Evolutionary conservation across 2,888 invertebrate species (phyloP), one percentile per base, ranked within the genome.

Genomic region (Linyphia triangularis): DNA sequence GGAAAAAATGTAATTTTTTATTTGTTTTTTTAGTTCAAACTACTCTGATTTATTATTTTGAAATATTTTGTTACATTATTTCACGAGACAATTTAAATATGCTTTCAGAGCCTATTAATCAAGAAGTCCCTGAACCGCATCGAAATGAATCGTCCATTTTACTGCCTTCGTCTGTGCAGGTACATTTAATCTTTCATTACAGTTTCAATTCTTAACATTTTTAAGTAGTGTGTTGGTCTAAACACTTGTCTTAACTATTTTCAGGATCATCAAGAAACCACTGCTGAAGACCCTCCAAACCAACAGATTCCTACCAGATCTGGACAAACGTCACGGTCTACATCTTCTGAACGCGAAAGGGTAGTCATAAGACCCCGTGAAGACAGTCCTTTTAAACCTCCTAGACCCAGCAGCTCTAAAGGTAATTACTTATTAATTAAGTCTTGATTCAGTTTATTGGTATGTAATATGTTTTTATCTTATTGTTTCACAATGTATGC

Each of bases 101-200:
- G n/a, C n/a, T 84, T 75, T 33, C n/a, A 89, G 90, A 92, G 61
- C 93, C 93, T 0, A 92, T 92, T 22, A 88, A 86, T 61, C 89
- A 88, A 63, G 86, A 88, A 83, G 88, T 89, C 43, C 89, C 86
- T 59, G 89, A 89, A 51, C 89, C 89, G 28, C 72, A 57, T 73
- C 65, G 19, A 40, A 24, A 57, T 22, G 69, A 70, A 63, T 65
- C 63, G 10, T 67, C 75, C 30, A 77, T 69, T 10, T 9, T 61
- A 10, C 37, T 43, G 13, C 19, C 61, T 28, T 37, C 67, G 22
- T 13, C 59, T 37, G 57, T 69, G 13, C 40, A 69, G 69, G 77
- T 75, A 43, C 19, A n/a, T 33, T 16, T 63, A 16, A 22, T 1
- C 19, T 59, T 33, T 33, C 4, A 33, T 33, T 19, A 13, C 13